These are phyloP conservation scores for Thalpophila matura DNA, from an alignment of 2,888 invertebrate genomes.

Conservation along the genomic window DNA sequence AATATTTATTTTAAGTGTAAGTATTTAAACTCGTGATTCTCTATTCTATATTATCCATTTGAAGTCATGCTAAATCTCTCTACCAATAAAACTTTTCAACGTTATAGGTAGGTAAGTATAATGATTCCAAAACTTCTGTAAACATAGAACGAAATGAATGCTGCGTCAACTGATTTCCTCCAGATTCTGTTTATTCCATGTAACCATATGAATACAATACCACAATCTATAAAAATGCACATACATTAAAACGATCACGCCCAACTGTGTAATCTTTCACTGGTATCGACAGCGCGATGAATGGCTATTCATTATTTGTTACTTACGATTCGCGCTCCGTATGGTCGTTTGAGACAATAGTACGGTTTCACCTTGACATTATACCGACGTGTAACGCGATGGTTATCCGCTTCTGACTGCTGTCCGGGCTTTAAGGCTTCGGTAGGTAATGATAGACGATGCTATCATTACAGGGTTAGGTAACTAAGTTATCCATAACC, in stretches of 20 bases:
- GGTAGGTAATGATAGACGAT: slow-evolving; percentile 48
- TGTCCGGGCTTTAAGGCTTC: slow-evolving; percentile 30
- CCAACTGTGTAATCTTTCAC: slow-evolving; percentile 56
- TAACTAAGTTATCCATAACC: slow-evolving; percentile 31
- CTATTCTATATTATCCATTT: slow-evolving; percentile 8
- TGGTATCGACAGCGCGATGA: slow-evolving; percentile 58
- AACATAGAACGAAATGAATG: background rate
- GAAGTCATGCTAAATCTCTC: background rate
- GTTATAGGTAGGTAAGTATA: too few relatives aligned
- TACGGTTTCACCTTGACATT: slow-evolving; percentile 71
- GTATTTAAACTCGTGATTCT: too few relatives aligned
- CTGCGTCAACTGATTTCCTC: background rate
- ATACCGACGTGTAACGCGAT: slow-evolving; percentile 61
- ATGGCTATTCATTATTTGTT: slow-evolving; percentile 60
- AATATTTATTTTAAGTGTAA: slow-evolving; percentile 6
- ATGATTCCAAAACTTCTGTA: too few relatives aligned
- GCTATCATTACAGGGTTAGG: slow-evolving; percentile 34
- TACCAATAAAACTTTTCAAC: background rate
- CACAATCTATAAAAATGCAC: slow-evolving; percentile 32
- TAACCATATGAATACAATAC: slow-evolving; percentile 20
- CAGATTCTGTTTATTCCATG: slow-evolving; percentile 6
- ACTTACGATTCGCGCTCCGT: slow-evolving; percentile 58
- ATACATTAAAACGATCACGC: slow-evolving; percentile 52
- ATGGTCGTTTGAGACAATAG: slow-evolving; percentile 68
- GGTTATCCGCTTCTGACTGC: slow-evolving; percentile 61